Evolutionary conservation across 2,888 invertebrate genomes (phyloP).

Genomic region (Leucophora obtusa): DNA sequence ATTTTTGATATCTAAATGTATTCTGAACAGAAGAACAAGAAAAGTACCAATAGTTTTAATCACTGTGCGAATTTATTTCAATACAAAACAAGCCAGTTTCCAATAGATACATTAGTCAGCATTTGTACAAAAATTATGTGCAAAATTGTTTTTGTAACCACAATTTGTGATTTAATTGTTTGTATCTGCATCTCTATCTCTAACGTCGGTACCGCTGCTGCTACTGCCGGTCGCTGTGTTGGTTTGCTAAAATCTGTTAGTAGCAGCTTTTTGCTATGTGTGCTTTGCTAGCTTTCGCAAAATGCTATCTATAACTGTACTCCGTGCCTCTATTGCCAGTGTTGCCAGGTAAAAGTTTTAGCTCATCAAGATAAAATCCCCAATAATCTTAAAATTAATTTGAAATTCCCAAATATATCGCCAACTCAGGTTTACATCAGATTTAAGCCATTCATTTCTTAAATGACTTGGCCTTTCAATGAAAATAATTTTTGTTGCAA

Average conservation of each 20-base stretch:
- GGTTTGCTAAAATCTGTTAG: not conserved
- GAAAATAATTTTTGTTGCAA: no score
- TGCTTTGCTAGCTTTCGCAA: conserved; percentile 36
- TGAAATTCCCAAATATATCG: no score
- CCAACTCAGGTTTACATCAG: no score
- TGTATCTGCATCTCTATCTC: conserved; percentile 1
- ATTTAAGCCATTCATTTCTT: no score
- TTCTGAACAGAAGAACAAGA: not conserved
- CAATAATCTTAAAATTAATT: no score
- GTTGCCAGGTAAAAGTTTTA: no score
- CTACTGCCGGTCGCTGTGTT: not conserved
- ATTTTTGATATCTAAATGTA: no score
- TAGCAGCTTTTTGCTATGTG: no score
- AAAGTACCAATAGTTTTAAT: not conserved
- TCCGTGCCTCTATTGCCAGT: no score
- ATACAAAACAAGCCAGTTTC: not conserved
- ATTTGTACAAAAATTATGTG: conserved; percentile 20
- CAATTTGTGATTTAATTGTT: conserved; percentile 45
- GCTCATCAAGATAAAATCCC: no score
- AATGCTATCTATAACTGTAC: conserved; percentile 5
- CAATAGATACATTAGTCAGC: conserved; percentile 22
- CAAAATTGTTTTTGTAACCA: conserved; percentile 11
- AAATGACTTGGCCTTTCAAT: no score
- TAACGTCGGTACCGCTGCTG: not conserved
- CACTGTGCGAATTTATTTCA: not conserved